Evolutionary conservation across 2,113 vertebrate species (phyloP).

Genomic region (Fregetta grallaria): DNA sequence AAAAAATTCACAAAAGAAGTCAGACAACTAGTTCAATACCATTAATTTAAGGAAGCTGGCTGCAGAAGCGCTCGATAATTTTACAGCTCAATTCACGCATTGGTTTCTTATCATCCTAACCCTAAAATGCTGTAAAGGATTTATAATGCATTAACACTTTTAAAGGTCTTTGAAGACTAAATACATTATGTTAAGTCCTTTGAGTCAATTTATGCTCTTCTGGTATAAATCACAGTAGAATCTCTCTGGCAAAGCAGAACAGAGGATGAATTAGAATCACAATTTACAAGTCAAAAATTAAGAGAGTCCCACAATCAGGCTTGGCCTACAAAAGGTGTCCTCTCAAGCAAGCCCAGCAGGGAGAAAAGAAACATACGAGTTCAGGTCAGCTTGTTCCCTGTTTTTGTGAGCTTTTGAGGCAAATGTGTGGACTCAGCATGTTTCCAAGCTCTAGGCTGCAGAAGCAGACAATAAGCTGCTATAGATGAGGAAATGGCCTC

Average conservation of each 20-base stretch:
- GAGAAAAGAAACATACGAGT: neutral
- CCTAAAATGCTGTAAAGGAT: neutral
- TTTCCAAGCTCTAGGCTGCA: neutral
- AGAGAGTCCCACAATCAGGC: neutral
- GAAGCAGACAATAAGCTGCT: neutral
- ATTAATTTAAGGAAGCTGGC: neutral
- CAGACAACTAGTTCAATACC: neutral
- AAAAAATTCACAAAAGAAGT: neutral
- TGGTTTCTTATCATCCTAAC: neutral
- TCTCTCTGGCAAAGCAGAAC: neutral
- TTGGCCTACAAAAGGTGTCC: neutral
- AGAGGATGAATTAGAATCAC: neutral
- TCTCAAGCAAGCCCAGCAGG: neutral
- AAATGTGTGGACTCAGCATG: neutral
- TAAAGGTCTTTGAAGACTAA: neutral
- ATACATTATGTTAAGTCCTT: neutral
- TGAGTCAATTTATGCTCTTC: neutral
- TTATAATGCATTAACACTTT: neutral
- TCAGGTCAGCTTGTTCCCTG: neutral
- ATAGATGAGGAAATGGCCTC: neutral
- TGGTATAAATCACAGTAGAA: neutral
- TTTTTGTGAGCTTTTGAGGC: neutral
- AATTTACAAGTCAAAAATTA: neutral
- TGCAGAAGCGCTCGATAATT: neutral
- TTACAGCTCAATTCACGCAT: neutral